phyloP scores from a whole-genome alignment of 2,113 vertebrate species.

The Odontesthes bonariensis region DNA sequence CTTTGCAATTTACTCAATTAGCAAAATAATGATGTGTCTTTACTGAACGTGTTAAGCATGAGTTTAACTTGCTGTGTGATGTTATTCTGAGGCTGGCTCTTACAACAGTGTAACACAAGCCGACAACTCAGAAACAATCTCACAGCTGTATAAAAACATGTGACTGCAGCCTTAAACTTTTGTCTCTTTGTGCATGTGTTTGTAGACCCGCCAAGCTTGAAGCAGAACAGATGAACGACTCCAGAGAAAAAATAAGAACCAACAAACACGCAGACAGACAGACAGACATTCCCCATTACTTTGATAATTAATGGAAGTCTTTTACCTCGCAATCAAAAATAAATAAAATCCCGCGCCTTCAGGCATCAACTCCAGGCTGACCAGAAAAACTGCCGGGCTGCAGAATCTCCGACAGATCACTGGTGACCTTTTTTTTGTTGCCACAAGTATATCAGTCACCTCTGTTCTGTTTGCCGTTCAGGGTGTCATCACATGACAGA shows the following conservation, averaged over 20 bases:
- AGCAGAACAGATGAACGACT: too few relatives aligned
- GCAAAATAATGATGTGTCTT: neutral
- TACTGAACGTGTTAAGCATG: neutral
- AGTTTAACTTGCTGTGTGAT: neutral
- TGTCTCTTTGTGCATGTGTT: too few relatives aligned
- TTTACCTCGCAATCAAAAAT: too few relatives aligned
- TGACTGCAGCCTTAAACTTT: neutral
- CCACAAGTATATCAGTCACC: constrained; percentile 3
- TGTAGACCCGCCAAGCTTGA: too few relatives aligned
- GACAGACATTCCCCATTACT: too few relatives aligned
- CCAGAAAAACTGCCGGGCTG: neutral
- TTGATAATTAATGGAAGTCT: too few relatives aligned
- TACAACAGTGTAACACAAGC: neutral
- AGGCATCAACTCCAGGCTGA: too few relatives aligned
- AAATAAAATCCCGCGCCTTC: too few relatives aligned
- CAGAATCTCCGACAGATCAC: neutral
- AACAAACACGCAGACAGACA: too few relatives aligned
- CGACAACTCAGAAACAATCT: neutral
- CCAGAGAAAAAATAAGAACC: too few relatives aligned
- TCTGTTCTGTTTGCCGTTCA: constrained; percentile 1
- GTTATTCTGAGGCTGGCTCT: neutral
- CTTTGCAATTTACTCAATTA: neutral
- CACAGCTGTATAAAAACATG: neutral
- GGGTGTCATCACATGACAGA: neutral
- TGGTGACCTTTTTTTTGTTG: neutral